Evolutionary conservation across 2,113 vertebrate genomes (phyloP).

Genomic region (Azemiops feae): DNA sequence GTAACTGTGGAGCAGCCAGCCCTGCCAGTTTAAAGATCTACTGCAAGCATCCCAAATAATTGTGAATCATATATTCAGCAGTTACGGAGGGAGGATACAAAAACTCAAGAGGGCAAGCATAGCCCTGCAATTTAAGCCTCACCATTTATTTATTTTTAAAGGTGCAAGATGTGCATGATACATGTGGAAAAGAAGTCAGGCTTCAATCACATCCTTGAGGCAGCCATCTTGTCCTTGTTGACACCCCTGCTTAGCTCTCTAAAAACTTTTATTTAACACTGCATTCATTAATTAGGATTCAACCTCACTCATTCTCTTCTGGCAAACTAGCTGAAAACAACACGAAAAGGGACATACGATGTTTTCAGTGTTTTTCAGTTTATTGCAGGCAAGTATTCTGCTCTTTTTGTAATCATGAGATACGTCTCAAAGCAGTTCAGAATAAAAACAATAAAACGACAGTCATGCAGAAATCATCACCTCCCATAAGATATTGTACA

Average conservation of each 20-base stretch:
- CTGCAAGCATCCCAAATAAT: slow-evolving; percentile 22
- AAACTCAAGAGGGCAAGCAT: not conserved
- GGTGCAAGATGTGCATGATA: not conserved
- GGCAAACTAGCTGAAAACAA: not conserved
- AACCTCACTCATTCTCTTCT: not conserved
- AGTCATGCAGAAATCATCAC: not conserved
- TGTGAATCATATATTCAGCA: slow-evolving; percentile 29
- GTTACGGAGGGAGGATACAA: not conserved
- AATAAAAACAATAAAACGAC: not conserved
- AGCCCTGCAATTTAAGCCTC: not conserved
- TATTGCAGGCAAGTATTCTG: not conserved
- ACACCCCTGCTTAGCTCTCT: not conserved
- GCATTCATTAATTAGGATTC: not conserved
- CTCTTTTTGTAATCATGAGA: not conserved
- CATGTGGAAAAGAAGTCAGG: not conserved
- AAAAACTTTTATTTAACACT: not conserved
- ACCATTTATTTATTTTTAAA: not conserved
- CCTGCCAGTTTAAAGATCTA: not conserved
- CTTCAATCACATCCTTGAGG: not conserved
- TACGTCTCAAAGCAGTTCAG: not conserved
- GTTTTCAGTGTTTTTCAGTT: not conserved
- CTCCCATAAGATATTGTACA: not conserved
- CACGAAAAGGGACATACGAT: not conserved
- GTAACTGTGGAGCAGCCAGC: slow-evolving; percentile 47
- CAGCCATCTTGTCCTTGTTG: not conserved